A percentile compares a stretch with the other conserved stretches of the same genome.
Conservation (phyloP, 2,888 invertebrate species). For the Ormyrus labotus region DNA sequence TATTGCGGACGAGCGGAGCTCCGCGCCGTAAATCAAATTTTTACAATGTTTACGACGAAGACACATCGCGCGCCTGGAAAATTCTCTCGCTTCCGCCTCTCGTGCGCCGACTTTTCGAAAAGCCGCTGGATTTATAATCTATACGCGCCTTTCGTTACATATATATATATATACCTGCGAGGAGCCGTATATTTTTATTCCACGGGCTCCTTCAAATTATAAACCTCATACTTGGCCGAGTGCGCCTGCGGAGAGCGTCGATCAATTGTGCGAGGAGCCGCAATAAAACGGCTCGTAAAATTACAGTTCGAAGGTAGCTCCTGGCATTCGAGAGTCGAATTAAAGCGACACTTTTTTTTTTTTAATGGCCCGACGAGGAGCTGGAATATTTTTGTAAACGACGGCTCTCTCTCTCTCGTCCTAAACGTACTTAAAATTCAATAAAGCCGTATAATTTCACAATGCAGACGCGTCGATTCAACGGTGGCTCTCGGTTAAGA, state of each 20-base stretch:
- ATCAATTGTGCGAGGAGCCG: not conserved
- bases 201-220: constrained; percentile 4
- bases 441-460: constrained; percentile 50
- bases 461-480: constrained; percentile 35
- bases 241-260: not conserved
- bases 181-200: not conserved
- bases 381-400: not conserved
- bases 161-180: not conserved
- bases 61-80: constrained; percentile 33
- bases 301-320: constrained; percentile 39
- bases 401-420: no score
- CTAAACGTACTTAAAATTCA: constrained; percentile 41
- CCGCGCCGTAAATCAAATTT: constrained; percentile 51
- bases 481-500: constrained; percentile 10
- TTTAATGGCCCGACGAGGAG: constrained; percentile 18
- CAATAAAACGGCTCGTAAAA: constrained; percentile 31
- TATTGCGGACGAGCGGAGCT: not conserved
- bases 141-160: no score
- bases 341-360: constrained; percentile 38
- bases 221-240: constrained; percentile 13
- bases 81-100: constrained; percentile 9
- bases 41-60: constrained; percentile 51
- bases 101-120: no score
- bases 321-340: constrained; percentile 27
- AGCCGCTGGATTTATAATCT: no score